Evolutionary conservation across 2,113 vertebrate species (phyloP).

Genomic region (Hippocampus barbouri): DNA sequence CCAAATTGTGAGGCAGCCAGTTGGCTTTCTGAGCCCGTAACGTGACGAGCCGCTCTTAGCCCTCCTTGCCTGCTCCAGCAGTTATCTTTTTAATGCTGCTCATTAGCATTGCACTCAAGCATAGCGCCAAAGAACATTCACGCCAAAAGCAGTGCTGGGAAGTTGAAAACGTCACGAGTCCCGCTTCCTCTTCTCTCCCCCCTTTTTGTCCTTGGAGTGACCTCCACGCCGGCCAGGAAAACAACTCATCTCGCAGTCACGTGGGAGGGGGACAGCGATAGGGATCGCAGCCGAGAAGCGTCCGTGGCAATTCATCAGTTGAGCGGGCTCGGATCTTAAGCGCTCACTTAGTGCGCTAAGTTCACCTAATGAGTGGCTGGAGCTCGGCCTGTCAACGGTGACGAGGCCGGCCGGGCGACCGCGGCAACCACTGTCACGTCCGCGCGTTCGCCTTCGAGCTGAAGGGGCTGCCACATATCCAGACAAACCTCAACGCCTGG

Average conservation of each 20-base stretch:
- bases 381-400: constrained; percentile 56
- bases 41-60: constrained; percentile 42
- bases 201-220: constrained; percentile 9
- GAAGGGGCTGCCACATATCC: constrained; percentile 59
- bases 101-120: constrained; percentile 46
- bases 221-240: constrained; percentile 25
- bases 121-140: constrained; percentile 26
- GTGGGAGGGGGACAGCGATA: constrained; percentile 40
- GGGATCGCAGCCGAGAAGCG: constrained; percentile 41
- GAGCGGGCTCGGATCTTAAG: constrained; percentile 48
- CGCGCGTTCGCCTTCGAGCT: constrained; percentile 55
- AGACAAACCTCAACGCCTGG: constrained; percentile 60
- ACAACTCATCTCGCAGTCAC: constrained; percentile 38
- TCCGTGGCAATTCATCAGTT: constrained; percentile 53
- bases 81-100: constrained; percentile 38
- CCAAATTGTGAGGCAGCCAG: constrained; percentile 41
- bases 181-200: constrained; percentile 1
- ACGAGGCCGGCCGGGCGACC: constrained; percentile 45
- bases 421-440: constrained; percentile 63
- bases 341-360: constrained; percentile 55
- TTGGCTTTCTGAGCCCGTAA: constrained; percentile 28
- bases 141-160: not conserved
- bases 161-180: not conserved
- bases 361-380: constrained; percentile 60
- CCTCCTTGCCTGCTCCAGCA: constrained; percentile 42